These are phyloP conservation scores for Drosophila tani DNA, from an alignment of 1,140 invertebrate species.

Conservation along the genomic window DNA sequence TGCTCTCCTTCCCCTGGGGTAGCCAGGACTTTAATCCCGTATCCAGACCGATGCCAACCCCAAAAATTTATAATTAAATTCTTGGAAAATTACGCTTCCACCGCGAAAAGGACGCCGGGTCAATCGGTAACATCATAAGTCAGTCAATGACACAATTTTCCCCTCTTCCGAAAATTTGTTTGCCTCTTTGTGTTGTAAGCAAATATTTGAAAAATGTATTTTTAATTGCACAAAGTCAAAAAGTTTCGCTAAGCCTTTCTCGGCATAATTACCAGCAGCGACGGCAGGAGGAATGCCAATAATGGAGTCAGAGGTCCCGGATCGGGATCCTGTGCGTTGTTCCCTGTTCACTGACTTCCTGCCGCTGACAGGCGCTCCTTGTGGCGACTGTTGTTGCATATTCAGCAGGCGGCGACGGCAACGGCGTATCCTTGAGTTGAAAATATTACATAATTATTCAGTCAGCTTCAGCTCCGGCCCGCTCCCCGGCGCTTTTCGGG, in stretches of 20 bases:
- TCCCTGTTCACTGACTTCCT: slow-evolving; percentile 32
- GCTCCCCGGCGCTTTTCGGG: slow-evolving; percentile 52
- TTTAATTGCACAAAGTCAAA: slow-evolving; percentile 79
- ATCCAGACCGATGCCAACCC: slow-evolving; percentile 13
- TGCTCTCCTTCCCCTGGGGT: background rate
- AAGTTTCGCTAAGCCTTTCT: slow-evolving; percentile 70
- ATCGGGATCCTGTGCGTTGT: slow-evolving; percentile 11
- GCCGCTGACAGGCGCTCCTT: slow-evolving; percentile 45
- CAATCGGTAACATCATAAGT: slow-evolving; percentile 25
- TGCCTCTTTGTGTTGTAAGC: slow-evolving; percentile 51
- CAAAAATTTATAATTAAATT: slow-evolving; percentile 65
- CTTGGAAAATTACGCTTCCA: slow-evolving; percentile 34
- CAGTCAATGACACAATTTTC: slow-evolving; percentile 45
- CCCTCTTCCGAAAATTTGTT: slow-evolving; percentile 15
- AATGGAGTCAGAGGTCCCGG: slow-evolving; percentile 23
- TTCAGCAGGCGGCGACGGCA: slow-evolving; percentile 47
- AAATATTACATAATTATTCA: slow-evolving; percentile 82
- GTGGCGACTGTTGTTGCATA: slow-evolving; percentile 64
- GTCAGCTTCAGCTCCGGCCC: slow-evolving; percentile 19
- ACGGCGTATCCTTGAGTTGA: slow-evolving; percentile 37
- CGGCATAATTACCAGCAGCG: slow-evolving; percentile 56
- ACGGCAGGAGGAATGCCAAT: slow-evolving; percentile 39
- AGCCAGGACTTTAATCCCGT: slow-evolving; percentile 13
- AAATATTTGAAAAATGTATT: slow-evolving; percentile 81
- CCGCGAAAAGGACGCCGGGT: slow-evolving; percentile 32